A percentile compares a stretch with the other conserved stretches of the same genome.
Conservation (phyloP, 2,888 invertebrate genomes). For the Entomobrya proxima region DNA sequence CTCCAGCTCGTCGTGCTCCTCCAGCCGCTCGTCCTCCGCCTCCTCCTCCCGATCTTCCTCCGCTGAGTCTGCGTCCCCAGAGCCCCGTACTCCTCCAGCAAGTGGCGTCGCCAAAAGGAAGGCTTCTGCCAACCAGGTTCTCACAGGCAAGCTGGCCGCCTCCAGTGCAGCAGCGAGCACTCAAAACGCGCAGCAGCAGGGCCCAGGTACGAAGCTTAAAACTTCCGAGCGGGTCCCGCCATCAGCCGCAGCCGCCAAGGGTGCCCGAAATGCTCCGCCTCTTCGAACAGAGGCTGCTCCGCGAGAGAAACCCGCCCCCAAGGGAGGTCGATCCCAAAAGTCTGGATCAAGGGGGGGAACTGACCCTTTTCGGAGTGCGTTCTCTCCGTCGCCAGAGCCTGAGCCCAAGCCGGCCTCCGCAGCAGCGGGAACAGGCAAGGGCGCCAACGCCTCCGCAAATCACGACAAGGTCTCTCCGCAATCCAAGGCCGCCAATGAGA, state of each 20-base stretch:
- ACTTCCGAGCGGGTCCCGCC: slow-evolving; percentile 88
- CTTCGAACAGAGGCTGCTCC: slow-evolving; percentile 85
- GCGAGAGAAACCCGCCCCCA: slow-evolving; percentile 83
- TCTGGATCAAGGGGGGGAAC: slow-evolving; percentile 74
- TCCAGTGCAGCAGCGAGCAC: slow-evolving; percentile 40
- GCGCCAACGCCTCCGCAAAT: slow-evolving; percentile 29
- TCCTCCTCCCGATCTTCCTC: slow-evolving; percentile 74
- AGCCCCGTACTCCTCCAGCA: slow-evolving; percentile 66
- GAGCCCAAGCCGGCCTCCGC: slow-evolving; percentile 77
- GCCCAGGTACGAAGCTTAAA: slow-evolving; percentile 89
- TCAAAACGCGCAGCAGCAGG: slow-evolving; percentile 77
- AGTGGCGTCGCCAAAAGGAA: slow-evolving; percentile 45
- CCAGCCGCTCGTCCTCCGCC: slow-evolving; percentile 72
- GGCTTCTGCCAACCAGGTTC: slow-evolving; percentile 70
- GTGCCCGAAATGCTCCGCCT: slow-evolving; percentile 76
- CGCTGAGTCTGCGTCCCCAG: slow-evolving; percentile 75
- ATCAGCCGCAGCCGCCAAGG: slow-evolving; percentile 76
- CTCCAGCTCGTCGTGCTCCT: slow-evolving; percentile 74
- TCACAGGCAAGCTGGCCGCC: slow-evolving; percentile 41
- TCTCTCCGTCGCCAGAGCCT: slow-evolving; percentile 73
- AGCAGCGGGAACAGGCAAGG: slow-evolving; percentile 54
- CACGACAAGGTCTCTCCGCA: slow-evolving; percentile 75
- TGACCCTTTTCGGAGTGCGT: slow-evolving; percentile 73
- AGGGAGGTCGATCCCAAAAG: slow-evolving; percentile 74
- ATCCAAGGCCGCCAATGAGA: slow-evolving; percentile 57